These are phyloP conservation scores for Sebastes alutus DNA, from an alignment of 2,797 vertebrate species.

Conservation along the genomic window DNA sequence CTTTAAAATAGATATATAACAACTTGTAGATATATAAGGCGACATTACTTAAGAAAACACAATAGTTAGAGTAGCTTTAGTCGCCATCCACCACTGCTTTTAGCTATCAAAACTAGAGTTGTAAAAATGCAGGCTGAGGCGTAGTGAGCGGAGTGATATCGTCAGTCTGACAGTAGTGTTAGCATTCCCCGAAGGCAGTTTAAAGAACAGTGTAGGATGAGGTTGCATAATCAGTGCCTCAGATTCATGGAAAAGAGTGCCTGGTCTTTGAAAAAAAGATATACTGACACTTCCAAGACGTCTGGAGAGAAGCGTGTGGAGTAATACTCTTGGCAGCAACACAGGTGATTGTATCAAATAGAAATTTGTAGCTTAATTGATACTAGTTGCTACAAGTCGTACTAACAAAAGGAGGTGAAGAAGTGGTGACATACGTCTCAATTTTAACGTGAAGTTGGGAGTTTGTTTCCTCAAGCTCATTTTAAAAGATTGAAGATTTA, in stretches of 20 bases:
- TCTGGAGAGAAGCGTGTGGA: slow-evolving; percentile 57
- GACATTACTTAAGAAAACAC: not conserved
- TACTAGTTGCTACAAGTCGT: slow-evolving; percentile 64
- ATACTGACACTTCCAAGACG: slow-evolving; percentile 63
- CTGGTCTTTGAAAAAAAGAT: slow-evolving; percentile 57
- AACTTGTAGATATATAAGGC: not conserved
- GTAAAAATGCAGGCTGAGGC: slow-evolving; percentile 45
- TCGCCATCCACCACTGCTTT: slow-evolving; percentile 31
- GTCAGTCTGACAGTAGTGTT: slow-evolving; percentile 62
- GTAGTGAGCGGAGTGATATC: slow-evolving; percentile 42
- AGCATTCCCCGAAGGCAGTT: slow-evolving; percentile 61
- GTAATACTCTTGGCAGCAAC: slow-evolving; percentile 61
- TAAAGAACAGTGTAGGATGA: slow-evolving; percentile 63
- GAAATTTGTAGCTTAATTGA: slow-evolving; percentile 71
- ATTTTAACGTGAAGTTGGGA: slow-evolving; percentile 6
- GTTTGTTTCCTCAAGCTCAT: slow-evolving; percentile 1
- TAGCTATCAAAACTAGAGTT: slow-evolving; percentile 46
- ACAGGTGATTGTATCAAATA: slow-evolving; percentile 52
- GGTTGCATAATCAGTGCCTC: slow-evolving; percentile 75
- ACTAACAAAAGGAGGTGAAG: slow-evolving; percentile 25
- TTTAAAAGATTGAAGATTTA: not conserved
- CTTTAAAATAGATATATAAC: not conserved
- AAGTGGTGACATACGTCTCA: slow-evolving; percentile 28
- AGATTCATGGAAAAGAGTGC: slow-evolving; percentile 69
- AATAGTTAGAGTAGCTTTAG: not conserved